Percentiles rank a stretch among this genome's conserved stretches.
Evolutionary conservation across 1,140 invertebrate genomes (phyloP).

Genomic region (Magallana ariakensis): DNA sequence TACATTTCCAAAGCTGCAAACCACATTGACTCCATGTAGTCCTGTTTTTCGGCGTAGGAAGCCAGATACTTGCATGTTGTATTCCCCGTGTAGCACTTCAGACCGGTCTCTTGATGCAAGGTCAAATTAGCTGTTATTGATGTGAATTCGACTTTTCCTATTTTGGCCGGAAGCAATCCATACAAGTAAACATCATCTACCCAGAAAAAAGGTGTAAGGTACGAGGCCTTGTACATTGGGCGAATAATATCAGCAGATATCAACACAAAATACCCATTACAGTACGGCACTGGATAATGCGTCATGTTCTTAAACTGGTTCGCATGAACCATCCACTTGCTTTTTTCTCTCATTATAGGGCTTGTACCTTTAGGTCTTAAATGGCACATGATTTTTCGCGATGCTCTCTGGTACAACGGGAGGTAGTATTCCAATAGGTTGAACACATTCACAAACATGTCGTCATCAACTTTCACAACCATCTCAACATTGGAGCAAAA

Average conservation of each 20-base stretch:
- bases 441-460: constrained; percentile 89
- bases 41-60: constrained; percentile 40
- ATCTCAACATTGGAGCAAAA: constrained; percentile 85
- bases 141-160: constrained; percentile 52
- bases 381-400: constrained; percentile 61
- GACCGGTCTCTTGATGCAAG: constrained; percentile 49
- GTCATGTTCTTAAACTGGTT: constrained; percentile 56
- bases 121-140: constrained; percentile 59
- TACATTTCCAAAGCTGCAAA: constrained; percentile 45
- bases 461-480: constrained; percentile 94
- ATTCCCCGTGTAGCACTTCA: constrained; percentile 58
- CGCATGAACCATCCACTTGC: constrained; percentile 50
- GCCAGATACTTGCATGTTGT: constrained; percentile 42
- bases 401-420: constrained; percentile 31
- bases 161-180: constrained; percentile 68
- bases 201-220: constrained; percentile 73
- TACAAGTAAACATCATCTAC: constrained; percentile 78
- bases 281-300: constrained; percentile 68
- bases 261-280: constrained; percentile 76
- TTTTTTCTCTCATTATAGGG: constrained; percentile 45
- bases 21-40: constrained; percentile 48
- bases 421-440: constrained; percentile 56
- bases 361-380: constrained; percentile 58
- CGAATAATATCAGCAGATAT: constrained; percentile 74
- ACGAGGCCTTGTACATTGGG: constrained; percentile 67